A percentile compares a stretch with the other conserved stretches of the same genome.
phyloP scores from a whole-genome alignment of 2,797 vertebrate species.

The Poeciliopsis gracilis region DNA sequence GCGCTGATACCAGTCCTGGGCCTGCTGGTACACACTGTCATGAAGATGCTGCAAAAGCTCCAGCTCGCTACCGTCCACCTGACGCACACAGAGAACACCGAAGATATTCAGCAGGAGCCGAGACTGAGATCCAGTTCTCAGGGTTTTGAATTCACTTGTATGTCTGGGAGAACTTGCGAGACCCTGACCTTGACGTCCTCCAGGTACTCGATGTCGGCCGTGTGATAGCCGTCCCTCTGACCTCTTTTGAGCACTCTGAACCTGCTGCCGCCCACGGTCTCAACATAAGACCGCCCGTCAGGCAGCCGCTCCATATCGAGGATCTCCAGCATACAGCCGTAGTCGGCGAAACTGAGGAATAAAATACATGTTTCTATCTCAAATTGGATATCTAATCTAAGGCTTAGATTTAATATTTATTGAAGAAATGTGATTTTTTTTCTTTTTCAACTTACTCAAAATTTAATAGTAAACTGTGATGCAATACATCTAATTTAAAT shows the following conservation, averaged over 20 bases:
- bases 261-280: slow-evolving; percentile 84
- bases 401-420: neutral
- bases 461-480: neutral
- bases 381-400: neutral
- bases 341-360: slow-evolving; percentile 87
- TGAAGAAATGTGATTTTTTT: neutral
- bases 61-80: slow-evolving; percentile 86
- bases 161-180: neutral
- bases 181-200: slow-evolving; percentile 85
- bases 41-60: slow-evolving; percentile 84
- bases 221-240: slow-evolving; percentile 90
- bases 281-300: slow-evolving; percentile 88
- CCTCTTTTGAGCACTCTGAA: slow-evolving; percentile 87
- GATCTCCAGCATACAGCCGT: slow-evolving; percentile 91
- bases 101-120: neutral
- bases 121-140: neutral
- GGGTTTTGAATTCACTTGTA: neutral
- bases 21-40: slow-evolving; percentile 87
- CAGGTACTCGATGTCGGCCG: slow-evolving; percentile 89
- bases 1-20: slow-evolving; percentile 86
- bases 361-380: neutral
- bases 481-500: neutral
- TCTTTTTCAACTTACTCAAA: neutral
- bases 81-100: neutral
- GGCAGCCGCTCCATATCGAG: slow-evolving; percentile 82